phyloP scores from a whole-genome alignment of 64 coral and sea anemone genomes.

The Actinia tenebrosa region DNA sequence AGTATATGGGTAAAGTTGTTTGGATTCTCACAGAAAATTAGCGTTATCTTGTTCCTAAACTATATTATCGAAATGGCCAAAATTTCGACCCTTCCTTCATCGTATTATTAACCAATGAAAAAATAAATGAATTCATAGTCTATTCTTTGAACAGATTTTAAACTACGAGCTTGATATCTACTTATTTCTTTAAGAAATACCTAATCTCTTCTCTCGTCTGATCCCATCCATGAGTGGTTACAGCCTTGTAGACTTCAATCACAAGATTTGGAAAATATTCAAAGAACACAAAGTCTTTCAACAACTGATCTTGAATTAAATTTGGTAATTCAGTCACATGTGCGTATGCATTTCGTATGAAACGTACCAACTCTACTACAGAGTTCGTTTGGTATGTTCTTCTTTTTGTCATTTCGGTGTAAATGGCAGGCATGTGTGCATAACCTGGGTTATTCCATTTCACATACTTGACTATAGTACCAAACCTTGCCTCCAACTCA shows the following conservation, averaged over 20 bases:
- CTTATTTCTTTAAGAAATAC: neutral
- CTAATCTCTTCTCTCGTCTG: neutral
- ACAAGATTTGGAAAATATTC: conserved; percentile 16
- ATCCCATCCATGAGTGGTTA: conserved; percentile 8
- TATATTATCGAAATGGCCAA: too few species aligned
- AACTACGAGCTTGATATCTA: neutral
- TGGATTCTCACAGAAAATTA: too few species aligned
- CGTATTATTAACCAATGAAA: too few species aligned
- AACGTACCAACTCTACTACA: neutral
- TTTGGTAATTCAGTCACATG: too few species aligned
- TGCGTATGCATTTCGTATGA: too few species aligned
- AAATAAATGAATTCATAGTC: too few species aligned
- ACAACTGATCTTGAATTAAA: too few species aligned
- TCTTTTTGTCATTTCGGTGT: neutral
- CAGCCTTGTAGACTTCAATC: conserved; percentile 11
- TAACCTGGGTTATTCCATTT: conserved; percentile 14
- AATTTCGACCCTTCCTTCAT: too few species aligned
- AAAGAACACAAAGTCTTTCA: conserved; percentile 16
- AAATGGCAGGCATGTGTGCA: neutral
- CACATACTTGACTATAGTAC: neutral
- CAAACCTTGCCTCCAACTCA: neutral
- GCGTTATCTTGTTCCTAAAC: too few species aligned
- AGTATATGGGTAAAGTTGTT: too few species aligned
- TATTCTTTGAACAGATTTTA: neutral
- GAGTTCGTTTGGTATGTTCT: neutral